phyloP scores from a whole-genome alignment of 2,113 vertebrate species.

The Leptobrachium leishanense region DNA sequence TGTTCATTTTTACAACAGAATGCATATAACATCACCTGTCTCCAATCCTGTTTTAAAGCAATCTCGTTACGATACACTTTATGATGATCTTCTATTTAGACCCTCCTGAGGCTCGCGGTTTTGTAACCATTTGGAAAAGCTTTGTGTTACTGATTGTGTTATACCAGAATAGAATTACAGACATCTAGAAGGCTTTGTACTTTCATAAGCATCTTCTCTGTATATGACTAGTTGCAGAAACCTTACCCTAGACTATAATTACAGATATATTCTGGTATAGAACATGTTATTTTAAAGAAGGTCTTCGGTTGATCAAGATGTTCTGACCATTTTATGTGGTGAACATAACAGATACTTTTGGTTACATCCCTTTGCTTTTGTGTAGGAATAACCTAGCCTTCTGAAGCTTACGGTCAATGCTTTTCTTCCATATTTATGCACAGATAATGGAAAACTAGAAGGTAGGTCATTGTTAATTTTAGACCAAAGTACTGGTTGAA shows the following conservation, averaged over 20 bases:
- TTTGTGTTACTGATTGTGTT: constrained; percentile 14
- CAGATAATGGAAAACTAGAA: neutral
- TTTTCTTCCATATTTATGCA: neutral
- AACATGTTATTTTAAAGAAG: neutral
- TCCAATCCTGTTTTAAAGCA: neutral
- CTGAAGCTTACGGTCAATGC: neutral
- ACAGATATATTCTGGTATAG: neutral
- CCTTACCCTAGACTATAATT: constrained; percentile 11
- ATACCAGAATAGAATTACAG: constrained; percentile 40
- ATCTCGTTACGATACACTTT: neutral
- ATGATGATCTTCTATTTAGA: neutral
- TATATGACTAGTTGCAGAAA: constrained; percentile 30
- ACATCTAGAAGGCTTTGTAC: neutral
- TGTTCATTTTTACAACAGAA: too few relatives aligned
- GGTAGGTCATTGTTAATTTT: too few relatives aligned
- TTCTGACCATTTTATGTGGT: constrained; percentile 1
- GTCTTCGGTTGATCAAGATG: constrained; percentile 21
- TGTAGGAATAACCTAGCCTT: neutral
- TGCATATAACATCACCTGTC: too few relatives aligned
- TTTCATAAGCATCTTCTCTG: constrained; percentile 14
- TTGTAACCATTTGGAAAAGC: neutral
- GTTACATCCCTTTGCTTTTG: neutral
- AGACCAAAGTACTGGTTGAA: too few relatives aligned
- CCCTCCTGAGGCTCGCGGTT: constrained; percentile 12
- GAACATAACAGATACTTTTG: neutral